phyloP scores from a whole-genome alignment of 2,888 invertebrate genomes.

The Hyles lineata region DNA sequence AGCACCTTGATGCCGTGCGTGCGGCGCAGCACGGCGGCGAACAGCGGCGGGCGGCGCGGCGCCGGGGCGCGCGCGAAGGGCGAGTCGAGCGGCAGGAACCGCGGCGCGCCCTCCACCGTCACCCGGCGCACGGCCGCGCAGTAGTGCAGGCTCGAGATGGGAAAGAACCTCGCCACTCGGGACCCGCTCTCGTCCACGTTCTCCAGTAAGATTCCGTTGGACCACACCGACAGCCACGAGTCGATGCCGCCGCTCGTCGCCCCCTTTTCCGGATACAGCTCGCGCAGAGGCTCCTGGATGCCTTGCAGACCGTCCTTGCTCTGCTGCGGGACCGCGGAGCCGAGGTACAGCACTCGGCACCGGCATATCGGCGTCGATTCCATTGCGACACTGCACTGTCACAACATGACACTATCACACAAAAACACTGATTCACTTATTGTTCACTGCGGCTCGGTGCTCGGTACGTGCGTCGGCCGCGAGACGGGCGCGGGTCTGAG shows the following conservation, averaged over 20 bases:
- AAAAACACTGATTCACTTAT: conserved; percentile 58
- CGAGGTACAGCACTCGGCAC: conserved; percentile 98
- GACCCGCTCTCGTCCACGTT: conserved; percentile 98
- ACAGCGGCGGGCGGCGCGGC: conserved; percentile 97
- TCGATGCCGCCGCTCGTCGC: conserved; percentile 95
- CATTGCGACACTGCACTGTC: conserved; percentile 80
- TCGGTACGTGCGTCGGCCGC: conserved; percentile 72
- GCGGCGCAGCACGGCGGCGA: conserved; percentile 97
- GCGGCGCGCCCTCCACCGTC: conserved; percentile 89
- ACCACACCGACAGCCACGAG: conserved; percentile 98
- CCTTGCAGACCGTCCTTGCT: conserved; percentile 99
- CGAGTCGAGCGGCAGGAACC: conserved; percentile 97
- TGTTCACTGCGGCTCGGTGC: conserved; percentile 39
- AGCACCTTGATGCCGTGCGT: conserved; percentile 98
- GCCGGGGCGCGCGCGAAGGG: conserved; percentile 97
- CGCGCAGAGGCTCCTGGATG: conserved; percentile 98
- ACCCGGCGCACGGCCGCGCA: conserved; percentile 97
- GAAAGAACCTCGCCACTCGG: conserved; percentile 97
- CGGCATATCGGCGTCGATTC: conserved; percentile 97
- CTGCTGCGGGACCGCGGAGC: conserved; percentile 97
- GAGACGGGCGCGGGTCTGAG: conserved; percentile 80
- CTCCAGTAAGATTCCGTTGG: conserved; percentile 96
- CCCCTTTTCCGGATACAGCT: conserved; percentile 97
- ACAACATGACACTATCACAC: conserved; percentile 78
- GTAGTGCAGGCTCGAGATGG: conserved; percentile 97